Evolutionary conservation across 2,113 vertebrate genomes (phyloP).

Genomic region (Myiozetetes cayanensis): DNA sequence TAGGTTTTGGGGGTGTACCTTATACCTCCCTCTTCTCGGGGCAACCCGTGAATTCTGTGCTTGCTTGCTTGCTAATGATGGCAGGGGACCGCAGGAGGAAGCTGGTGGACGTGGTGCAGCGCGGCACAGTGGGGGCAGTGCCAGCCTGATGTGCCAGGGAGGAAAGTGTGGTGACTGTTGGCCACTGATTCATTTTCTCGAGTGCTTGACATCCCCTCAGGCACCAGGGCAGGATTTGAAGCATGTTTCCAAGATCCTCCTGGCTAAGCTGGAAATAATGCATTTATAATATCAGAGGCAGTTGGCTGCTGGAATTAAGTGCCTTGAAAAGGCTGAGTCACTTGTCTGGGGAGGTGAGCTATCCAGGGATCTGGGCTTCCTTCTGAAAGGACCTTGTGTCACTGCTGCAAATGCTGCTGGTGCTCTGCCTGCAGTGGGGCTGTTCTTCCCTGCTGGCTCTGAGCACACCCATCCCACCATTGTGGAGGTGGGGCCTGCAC

Average conservation of each 20-base stretch:
- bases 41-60: fast-evolving
- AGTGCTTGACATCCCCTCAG: background rate
- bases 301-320: background rate
- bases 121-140: fast-evolving
- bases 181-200: fast-evolving
- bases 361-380: background rate
- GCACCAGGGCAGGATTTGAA: background rate
- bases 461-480: background rate
- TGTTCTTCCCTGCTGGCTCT: background rate
- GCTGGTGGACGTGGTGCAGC: fast-evolving
- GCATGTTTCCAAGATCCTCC: background rate
- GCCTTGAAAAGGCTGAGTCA: conserved; percentile 30
- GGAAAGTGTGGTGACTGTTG: background rate
- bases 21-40: background rate
- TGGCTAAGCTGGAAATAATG: background rate
- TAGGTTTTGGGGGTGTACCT: background rate
- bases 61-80: fast-evolving
- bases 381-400: background rate
- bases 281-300: background rate
- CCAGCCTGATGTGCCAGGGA: fast-evolving
- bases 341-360: background rate
- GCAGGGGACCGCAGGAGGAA: background rate
- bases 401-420: fast-evolving
- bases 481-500: fast-evolving
- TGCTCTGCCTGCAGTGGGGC: fast-evolving